A percentile compares a stretch with the other conserved stretches of the same genome.
Evolutionary conservation across 2,797 vertebrate genomes (phyloP).

Genomic region (Sandelia bainsii): DNA sequence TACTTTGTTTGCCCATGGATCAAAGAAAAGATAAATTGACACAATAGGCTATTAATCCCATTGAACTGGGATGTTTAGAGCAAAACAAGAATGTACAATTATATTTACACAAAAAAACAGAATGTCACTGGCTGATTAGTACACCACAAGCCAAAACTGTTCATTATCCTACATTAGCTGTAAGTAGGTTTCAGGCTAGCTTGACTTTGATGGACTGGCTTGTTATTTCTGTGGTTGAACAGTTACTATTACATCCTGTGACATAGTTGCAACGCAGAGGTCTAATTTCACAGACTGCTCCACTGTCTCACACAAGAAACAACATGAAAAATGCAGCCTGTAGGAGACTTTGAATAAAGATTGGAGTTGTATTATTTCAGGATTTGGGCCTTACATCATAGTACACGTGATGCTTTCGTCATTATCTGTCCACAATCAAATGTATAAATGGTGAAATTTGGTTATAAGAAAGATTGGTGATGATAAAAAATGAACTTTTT

Average conservation of each 20-base stretch:
- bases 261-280: neutral
- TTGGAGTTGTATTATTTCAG: conserved; percentile 5
- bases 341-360: neutral
- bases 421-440: neutral
- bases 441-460: neutral
- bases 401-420: neutral
- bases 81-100: conserved; percentile 1
- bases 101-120: neutral
- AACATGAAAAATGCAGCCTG: neutral
- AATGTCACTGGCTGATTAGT: neutral
- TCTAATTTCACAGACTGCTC: conserved; percentile 23
- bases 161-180: neutral
- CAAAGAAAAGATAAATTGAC: conserved; percentile 2
- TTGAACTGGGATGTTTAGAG: neutral
- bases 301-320: conserved; percentile 15
- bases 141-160: neutral
- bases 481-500: no score
- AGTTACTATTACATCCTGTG: neutral
- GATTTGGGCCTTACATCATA: neutral
- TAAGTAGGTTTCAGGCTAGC: neutral
- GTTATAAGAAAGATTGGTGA: no score
- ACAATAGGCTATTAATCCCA: conserved; percentile 16
- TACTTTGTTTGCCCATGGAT: conserved; percentile 30
- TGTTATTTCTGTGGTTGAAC: conserved; percentile 10
- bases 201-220: conserved; percentile 13